These are phyloP conservation scores for Drosophila bocki DNA, from an alignment of 1,140 invertebrate genomes.

Conservation along the genomic window DNA sequence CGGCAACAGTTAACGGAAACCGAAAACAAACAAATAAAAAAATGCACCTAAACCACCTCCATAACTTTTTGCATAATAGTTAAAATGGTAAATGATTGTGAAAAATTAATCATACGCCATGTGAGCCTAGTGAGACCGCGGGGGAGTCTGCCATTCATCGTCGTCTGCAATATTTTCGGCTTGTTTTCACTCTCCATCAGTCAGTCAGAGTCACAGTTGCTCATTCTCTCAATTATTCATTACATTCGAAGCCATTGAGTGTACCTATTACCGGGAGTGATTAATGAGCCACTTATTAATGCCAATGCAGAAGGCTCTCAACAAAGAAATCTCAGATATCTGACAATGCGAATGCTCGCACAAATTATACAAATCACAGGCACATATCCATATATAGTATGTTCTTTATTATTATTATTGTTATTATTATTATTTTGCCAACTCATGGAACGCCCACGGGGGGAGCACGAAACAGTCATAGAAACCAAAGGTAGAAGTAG, in stretches of 20 bases:
- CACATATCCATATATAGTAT: conserved; percentile 8
- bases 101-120: conserved; percentile 73
- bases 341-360: conserved; percentile 55
- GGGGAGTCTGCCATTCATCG: conserved; percentile 37
- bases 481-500: conserved; percentile 11
- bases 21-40: conserved; percentile 30
- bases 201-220: conserved; percentile 7
- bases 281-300: conserved; percentile 76
- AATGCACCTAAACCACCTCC: conserved; percentile 31
- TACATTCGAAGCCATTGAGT: conserved; percentile 24
- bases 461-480: background rate
- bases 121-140: conserved; percentile 12
- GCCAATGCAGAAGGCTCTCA: conserved; percentile 41
- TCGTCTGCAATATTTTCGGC: conserved; percentile 11
- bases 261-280: conserved; percentile 54
- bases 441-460: conserved; percentile 39
- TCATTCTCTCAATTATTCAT: conserved; percentile 44
- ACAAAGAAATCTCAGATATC: conserved; percentile 42
- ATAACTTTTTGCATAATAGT: conserved; percentile 40
- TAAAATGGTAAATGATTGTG: conserved; percentile 47
- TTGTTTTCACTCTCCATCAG: conserved; percentile 9
- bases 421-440: conserved; percentile 31
- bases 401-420: conserved; percentile 37
- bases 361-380: conserved; percentile 67
- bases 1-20: conserved; percentile 49